Percentiles rank a stretch among this genome's conserved stretches.
phyloP scores from a whole-genome alignment of 2,113 vertebrate species.

The Panurus biarmicus region DNA sequence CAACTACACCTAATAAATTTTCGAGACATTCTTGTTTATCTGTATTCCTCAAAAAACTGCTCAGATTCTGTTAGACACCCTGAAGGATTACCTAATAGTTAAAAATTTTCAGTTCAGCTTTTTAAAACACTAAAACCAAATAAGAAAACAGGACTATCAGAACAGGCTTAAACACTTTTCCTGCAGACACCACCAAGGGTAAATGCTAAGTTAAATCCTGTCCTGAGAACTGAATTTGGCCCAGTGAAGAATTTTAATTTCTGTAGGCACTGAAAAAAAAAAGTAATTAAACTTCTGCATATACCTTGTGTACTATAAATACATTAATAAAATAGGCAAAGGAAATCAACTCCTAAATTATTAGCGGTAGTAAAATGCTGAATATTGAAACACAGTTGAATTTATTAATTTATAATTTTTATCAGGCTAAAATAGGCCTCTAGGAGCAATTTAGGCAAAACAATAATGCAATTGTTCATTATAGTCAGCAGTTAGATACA shows the following conservation, averaged over 20 bases:
- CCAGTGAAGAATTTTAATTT: conserved; percentile 3
- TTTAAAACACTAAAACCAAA: background rate
- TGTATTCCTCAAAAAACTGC: background rate
- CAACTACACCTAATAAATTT: background rate
- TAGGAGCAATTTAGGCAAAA: conserved; percentile 38
- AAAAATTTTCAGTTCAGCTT: background rate
- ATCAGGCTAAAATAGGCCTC: conserved; percentile 44
- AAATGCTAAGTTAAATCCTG: background rate
- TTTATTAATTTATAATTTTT: conserved; percentile 49
- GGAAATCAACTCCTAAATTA: conserved; percentile 30
- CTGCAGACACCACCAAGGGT: background rate
- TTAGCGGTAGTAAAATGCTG: conserved; percentile 35
- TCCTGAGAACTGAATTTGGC: background rate
- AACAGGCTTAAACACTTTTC: background rate
- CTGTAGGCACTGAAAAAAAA: conserved; percentile 30
- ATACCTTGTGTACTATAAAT: conserved; percentile 7
- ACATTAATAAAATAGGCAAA: conserved; percentile 43
- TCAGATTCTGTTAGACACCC: background rate
- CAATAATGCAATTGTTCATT: background rate
- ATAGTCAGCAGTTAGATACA: background rate
- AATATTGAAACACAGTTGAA: conserved; percentile 41
- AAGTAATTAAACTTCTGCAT: conserved; percentile 22
- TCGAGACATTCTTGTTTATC: background rate
- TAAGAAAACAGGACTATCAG: background rate
- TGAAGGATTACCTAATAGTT: background rate